Evolutionary conservation across 2,797 vertebrate species (phyloP), one percentile per base, ranked within the genome.

Genomic region (Chelonia mydas): DNA sequence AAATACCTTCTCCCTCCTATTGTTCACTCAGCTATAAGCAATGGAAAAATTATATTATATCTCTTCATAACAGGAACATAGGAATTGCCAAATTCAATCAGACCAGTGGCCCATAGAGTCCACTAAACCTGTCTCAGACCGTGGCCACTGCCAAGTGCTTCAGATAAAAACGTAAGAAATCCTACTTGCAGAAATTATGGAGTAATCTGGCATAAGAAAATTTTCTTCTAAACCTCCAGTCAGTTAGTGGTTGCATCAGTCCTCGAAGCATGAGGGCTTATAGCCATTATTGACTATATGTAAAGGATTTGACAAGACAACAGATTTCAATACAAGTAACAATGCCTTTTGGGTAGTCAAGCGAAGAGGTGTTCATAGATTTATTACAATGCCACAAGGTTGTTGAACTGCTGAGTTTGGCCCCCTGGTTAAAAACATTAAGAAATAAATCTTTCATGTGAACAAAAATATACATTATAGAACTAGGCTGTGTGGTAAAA

Each of bases 401-500:
- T 72, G 8, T 6, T 89, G 37, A 83, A 16, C 5, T 87, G 13
- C 5, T 49, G 80, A 61, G 90, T 83, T 9, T 5, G n/a, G 19
- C 3, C 19, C n/a, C 12, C 51, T 3, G 1, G 41, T 77, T 61
- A 86, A 54, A 57, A 37, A 17, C 27, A 10, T 1, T n/a, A 61
- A 1, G 8, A 27, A 25, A 79, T 37, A 4, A 11, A 0, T 68
- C 0, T 15, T 9, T 5, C 11, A 83, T 31, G 41, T 57, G 4
- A 61, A 57, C 21, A 10, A 89, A 89, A 61, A 1, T 15, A 54
- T 31, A 51, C 15, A 9, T 28, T 72, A 53, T 49, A 61, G 19
- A 85, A 28, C 6, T 41, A 77, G 9, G 2, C 3, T 54, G 41
- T 41, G 11, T 7, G 76, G 5, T 16, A 51, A 77, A 50, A 90